Base-by-base conservation (phyloP, 2,113 vertebrate species). In the Phoxinus phoxinus region DNA sequence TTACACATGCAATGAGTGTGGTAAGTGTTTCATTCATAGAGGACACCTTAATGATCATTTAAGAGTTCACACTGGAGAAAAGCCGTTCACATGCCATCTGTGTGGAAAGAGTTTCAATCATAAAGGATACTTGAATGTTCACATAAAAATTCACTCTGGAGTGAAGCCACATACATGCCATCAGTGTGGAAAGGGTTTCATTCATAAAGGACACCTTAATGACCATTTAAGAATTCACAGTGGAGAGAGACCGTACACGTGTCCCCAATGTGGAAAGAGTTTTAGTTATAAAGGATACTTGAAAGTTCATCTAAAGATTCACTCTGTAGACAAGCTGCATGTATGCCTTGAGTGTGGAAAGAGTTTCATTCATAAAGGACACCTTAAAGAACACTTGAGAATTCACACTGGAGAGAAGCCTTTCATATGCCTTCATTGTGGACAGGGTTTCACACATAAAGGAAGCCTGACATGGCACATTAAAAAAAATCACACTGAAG, bases 31-130 rank as follows among this genome's bases (percentile, higher is more conserved):
- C 35, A 21, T 71, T 71, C 67, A 71, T 41, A 71, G 5, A 71
- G 67, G 67, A 41, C 67, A 71, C 32, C 67, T 71, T 23, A 71
- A 71, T 23, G 67, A 71, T 23, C 67, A 71, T 35, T 23, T 71
- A 23, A 41, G 35, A 4, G 5, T 41, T 71, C 67, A 71, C 19
- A 71, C 67, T 12, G 67, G 67, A 71, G 67, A 71, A 35, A 71
- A 71, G 32, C 67, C 67, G 0, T 71, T 37, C 19, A 71, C 32
- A 23, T 71, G 67, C 7, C 32, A 21, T 37, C 30, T 23, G 32
- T 71, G 67, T 37, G 67, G 9, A 11, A 71, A 37, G 67, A 71
- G 67, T 23, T 71, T 71, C 3, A 71, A 35, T 71, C 67, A 71
- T 71, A 71, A 71, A 37, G 67, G 67, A 21, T 71, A 71, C 32